These are phyloP conservation scores for Macrotis lagotis DNA, from an alignment of 2,113 vertebrate species.

Conservation along the genomic window DNA sequence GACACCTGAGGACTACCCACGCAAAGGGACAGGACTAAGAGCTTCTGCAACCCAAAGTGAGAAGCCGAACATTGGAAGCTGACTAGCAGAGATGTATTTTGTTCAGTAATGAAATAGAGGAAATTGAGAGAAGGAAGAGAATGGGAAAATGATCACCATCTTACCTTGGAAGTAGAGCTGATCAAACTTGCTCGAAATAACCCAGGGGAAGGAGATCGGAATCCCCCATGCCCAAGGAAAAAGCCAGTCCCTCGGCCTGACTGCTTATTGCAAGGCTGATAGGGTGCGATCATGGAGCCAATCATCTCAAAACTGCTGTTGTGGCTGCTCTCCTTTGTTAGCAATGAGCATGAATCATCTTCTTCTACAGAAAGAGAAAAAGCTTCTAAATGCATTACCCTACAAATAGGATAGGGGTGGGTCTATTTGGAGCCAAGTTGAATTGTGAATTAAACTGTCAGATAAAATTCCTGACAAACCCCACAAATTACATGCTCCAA, in stretches of 20 bases:
- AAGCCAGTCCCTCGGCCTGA: slow-evolving; percentile 81
- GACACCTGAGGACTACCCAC: not conserved
- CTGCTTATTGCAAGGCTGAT: slow-evolving; percentile 92
- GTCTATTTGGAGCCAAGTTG: slow-evolving; percentile 46
- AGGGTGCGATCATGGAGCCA: slow-evolving; percentile 95
- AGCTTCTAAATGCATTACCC: slow-evolving; percentile 41
- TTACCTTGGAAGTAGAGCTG: slow-evolving; percentile 95
- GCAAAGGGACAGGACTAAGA: not conserved
- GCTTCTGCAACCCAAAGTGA: slow-evolving; percentile 36
- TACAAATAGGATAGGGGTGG: slow-evolving; percentile 24
- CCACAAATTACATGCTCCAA: slow-evolving; percentile 50
- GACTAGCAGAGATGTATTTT: slow-evolving; percentile 56
- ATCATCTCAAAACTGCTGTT: slow-evolving; percentile 98
- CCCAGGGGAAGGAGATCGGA: slow-evolving; percentile 95
- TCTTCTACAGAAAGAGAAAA: slow-evolving; percentile 86
- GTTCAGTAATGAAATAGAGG: slow-evolving; percentile 59
- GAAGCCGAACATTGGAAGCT: slow-evolving; percentile 62
- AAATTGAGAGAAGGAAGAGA: slow-evolving; percentile 60
- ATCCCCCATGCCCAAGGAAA: slow-evolving; percentile 77
- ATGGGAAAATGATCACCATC: slow-evolving; percentile 51
- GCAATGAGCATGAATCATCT: slow-evolving; percentile 89
- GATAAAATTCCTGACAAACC: slow-evolving; percentile 49
- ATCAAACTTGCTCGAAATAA: slow-evolving; percentile 93
- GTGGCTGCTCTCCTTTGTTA: slow-evolving; percentile 94
- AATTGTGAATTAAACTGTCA: slow-evolving; percentile 55